phyloP scores from a whole-genome alignment of 1,140 invertebrate genomes.

The Ceratoteleas bidentatus region DNA sequence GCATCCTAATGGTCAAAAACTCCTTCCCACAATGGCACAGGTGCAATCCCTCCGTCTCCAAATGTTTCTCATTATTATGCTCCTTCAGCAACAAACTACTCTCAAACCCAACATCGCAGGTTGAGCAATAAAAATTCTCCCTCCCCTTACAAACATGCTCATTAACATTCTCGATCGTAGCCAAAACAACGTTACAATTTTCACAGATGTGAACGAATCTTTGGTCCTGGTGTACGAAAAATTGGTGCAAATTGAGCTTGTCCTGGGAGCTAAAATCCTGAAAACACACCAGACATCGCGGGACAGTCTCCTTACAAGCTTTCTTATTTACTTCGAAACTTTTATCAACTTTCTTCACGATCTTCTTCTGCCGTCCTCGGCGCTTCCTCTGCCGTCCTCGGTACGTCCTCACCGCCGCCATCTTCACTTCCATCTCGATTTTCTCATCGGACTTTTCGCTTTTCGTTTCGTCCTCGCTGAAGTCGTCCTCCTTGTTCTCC shows the following conservation, averaged over 20 bases:
- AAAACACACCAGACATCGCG: not conserved
- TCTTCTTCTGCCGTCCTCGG: too few relatives aligned
- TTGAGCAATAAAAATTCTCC: conserved; percentile 49
- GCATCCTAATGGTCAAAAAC: conserved; percentile 64
- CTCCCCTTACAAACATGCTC: conserved; percentile 55
- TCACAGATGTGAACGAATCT: conserved; percentile 67
- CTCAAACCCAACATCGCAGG: conserved; percentile 44
- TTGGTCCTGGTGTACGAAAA: conserved; percentile 59
- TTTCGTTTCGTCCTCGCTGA: not conserved
- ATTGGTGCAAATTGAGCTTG: conserved; percentile 47
- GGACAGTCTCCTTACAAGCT: not conserved
- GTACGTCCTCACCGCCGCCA: too few relatives aligned
- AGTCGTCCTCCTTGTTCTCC: not conserved
- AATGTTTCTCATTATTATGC: conserved; percentile 65
- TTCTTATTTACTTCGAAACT: too few relatives aligned
- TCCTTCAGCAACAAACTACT: conserved; percentile 32
- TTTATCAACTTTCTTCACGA: too few relatives aligned
- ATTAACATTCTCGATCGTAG: conserved; percentile 51
- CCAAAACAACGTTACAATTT: conserved; percentile 63
- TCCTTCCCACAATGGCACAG: conserved; percentile 52
- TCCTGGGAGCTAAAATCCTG: conserved; percentile 15
- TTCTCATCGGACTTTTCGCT: not conserved
- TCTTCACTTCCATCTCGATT: not conserved
- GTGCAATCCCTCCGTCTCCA: conserved; percentile 35
- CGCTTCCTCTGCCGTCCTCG: not conserved